phyloP scores from a whole-genome alignment of 2,797 vertebrate species.

The Schizopygopsis pylzovi region DNA sequence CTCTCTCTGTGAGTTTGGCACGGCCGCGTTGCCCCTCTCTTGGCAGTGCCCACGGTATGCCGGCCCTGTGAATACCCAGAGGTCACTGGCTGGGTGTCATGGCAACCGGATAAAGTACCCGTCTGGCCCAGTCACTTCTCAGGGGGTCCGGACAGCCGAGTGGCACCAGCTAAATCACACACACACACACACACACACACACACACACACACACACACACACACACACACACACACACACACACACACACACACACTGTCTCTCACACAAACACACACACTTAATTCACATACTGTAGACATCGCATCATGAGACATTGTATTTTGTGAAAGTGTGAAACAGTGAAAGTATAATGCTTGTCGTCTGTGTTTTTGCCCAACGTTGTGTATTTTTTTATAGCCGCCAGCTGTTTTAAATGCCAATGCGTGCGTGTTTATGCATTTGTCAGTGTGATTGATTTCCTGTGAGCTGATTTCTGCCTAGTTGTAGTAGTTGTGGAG shows the following conservation, averaged over 20 bases:
- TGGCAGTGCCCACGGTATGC: conserved; percentile 38
- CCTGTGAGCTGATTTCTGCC: conserved; percentile 5
- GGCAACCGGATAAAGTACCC: conserved; percentile 59
- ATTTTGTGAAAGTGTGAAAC: not conserved
- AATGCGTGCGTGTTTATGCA: not conserved
- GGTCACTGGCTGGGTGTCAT: conserved; percentile 61
- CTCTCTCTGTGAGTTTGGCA: conserved; percentile 44
- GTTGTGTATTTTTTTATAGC: conserved; percentile 14
- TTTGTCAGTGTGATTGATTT: conserved; percentile 32
- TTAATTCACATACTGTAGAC: conserved; percentile 4
- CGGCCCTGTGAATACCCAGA: conserved; percentile 54
- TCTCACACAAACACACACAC: conserved; percentile 26
- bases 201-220: conserved; percentile 13
- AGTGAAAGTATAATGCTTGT: not conserved
- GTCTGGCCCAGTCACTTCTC: conserved; percentile 55
- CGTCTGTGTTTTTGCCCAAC: not conserved
- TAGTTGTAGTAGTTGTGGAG: not conserved
- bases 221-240: conserved; percentile 35
- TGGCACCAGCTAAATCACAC: conserved; percentile 53
- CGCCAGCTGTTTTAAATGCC: conserved; percentile 34
- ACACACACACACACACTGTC: conserved; percentile 3
- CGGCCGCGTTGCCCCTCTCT: conserved; percentile 38
- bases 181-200: no score
- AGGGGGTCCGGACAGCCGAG: conserved; percentile 51
- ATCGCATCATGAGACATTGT: not conserved